Conservation (phyloP, 2,797 vertebrate genomes). For the Vultur gryphus region DNA sequence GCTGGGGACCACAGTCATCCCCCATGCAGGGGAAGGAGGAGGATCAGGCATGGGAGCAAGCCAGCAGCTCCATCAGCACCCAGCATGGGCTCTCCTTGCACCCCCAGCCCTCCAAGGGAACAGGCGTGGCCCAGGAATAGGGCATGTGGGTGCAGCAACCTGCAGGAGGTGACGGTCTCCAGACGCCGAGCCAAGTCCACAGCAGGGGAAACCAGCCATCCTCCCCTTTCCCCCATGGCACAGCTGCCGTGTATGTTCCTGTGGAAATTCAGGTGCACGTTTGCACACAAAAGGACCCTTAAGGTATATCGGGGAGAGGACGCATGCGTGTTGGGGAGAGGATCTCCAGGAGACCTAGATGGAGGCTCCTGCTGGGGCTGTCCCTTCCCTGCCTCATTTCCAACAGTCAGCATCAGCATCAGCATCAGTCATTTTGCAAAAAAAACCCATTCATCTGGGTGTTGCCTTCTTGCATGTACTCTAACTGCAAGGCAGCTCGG, state of each 20-base stretch:
- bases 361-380: neutral
- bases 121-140: neutral
- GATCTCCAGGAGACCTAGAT: neutral
- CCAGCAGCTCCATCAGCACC: neutral
- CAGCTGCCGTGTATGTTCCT: neutral
- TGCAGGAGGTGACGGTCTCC: fast-evolving
- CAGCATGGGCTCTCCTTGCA: neutral
- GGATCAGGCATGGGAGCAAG: neutral
- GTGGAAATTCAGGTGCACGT: neutral
- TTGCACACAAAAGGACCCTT: neutral
- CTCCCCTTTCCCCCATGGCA: neutral
- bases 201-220: neutral
- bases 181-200: neutral
- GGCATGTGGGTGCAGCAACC: neutral
- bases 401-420: neutral
- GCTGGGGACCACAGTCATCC: neutral
- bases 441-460: neutral
- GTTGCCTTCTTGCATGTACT: neutral
- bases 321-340: neutral
- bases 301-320: fast-evolving
- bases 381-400: neutral
- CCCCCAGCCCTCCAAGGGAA: neutral
- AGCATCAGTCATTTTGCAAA: neutral
- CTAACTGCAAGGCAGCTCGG: neutral
- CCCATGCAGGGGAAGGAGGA: neutral